A percentile compares a stretch with the other conserved stretches of the same genome.
Conservation (phyloP, 2,888 invertebrate genomes). For the Drosophila histrio region DNA sequence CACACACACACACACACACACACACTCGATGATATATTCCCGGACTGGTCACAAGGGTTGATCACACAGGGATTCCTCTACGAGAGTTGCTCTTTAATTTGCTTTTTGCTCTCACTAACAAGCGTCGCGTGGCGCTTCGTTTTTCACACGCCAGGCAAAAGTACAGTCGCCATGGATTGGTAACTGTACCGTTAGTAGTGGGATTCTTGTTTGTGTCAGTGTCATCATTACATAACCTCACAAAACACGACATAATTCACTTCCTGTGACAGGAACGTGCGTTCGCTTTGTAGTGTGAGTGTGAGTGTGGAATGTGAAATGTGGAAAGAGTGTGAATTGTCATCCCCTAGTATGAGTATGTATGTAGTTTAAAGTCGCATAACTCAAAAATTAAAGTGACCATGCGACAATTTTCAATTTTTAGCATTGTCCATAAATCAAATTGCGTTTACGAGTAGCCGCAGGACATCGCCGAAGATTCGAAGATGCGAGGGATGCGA, state of each 20-base stretch:
- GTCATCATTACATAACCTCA: slow-evolving; percentile 78
- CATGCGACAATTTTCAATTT: slow-evolving; percentile 82
- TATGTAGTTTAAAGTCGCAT: slow-evolving; percentile 77
- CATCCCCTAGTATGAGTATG: slow-evolving; percentile 34
- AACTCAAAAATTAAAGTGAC: slow-evolving; percentile 83
- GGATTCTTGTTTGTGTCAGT: slow-evolving; percentile 35
- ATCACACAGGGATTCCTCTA: slow-evolving; percentile 22
- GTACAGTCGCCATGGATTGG: slow-evolving; percentile 73
- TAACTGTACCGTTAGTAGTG: slow-evolving; percentile 7
- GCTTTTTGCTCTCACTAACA: slow-evolving; percentile 65
- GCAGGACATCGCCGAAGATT: slow-evolving; percentile 53
- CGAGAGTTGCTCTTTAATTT: slow-evolving; percentile 69
- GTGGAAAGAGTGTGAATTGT: slow-evolving; percentile 11
- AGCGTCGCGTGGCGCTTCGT: slow-evolving; percentile 68
- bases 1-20: slow-evolving; percentile 11
- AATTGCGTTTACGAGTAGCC: slow-evolving; percentile 70
- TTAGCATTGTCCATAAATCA: slow-evolving; percentile 71
- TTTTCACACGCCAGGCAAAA: slow-evolving; percentile 72
- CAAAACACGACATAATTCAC: slow-evolving; percentile 82
- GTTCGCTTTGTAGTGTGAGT: slow-evolving; percentile 6
- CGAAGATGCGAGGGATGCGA: slow-evolving; percentile 27
- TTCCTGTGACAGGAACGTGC: slow-evolving; percentile 68
- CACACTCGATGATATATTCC: not conserved
- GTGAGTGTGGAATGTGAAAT: not conserved
- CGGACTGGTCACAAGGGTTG: slow-evolving; percentile 56